These are phyloP conservation scores for Cantharis flavilabris DNA, from an alignment of 2,888 invertebrate genomes.

Conservation along the genomic window DNA sequence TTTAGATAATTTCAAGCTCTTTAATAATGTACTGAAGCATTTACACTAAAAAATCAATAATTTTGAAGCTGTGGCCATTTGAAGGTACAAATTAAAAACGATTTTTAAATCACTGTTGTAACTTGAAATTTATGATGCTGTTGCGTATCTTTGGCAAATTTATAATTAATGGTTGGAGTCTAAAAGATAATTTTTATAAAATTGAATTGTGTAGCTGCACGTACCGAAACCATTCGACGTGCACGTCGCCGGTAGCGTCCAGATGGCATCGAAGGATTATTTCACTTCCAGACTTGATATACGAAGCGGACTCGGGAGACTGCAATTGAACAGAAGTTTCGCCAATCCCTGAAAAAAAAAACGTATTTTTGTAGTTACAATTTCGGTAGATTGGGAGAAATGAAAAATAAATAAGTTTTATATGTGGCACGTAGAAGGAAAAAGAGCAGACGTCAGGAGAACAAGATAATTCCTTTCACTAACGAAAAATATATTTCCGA, in stretches of 20 bases:
- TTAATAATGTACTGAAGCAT: too few species aligned
- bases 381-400: not conserved
- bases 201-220: conserved; percentile 22
- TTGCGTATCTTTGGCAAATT: not conserved
- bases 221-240: conserved; percentile 70
- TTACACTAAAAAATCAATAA: too few species aligned
- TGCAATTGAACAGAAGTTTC: conserved; percentile 62
- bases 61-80: too few species aligned
- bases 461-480: conserved; percentile 29
- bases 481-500: conserved; percentile 13
- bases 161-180: not conserved
- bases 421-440: conserved; percentile 3
- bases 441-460: conserved; percentile 16
- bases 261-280: conserved; percentile 67
- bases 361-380: conserved; percentile 12
- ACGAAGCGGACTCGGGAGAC: conserved; percentile 60
- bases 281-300: conserved; percentile 57
- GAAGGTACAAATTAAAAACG: too few species aligned
- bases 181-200: not conserved
- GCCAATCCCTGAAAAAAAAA: conserved; percentile 64
- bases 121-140: not conserved
- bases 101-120: too few species aligned
- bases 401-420: conserved; percentile 20
- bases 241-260: conserved; percentile 68
- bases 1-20: too few species aligned